phyloP scores from a whole-genome alignment of 2,113 vertebrate genomes.

The Rallus limicola region DNA sequence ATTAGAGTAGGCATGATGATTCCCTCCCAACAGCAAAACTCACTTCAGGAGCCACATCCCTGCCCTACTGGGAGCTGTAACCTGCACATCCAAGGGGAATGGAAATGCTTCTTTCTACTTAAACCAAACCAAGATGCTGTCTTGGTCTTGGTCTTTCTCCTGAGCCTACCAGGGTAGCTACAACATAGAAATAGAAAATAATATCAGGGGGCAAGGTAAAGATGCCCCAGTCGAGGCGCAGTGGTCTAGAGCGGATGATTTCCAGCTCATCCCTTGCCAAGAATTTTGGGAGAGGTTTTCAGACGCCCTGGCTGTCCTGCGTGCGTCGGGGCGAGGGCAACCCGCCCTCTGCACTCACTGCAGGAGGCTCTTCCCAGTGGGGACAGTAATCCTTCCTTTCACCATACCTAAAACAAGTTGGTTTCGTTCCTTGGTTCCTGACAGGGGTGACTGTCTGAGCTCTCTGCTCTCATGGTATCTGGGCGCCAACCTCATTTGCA shows the following conservation, averaged over 20 bases:
- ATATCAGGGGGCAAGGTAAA: not conserved
- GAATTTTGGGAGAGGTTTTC: not conserved
- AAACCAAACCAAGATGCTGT: not conserved
- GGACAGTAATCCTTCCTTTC: not conserved
- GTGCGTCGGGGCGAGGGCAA: accelerated
- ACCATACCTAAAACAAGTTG: not conserved
- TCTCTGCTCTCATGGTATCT: not conserved
- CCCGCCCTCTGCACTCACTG: not conserved
- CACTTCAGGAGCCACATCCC: not conserved
- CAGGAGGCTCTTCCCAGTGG: not conserved
- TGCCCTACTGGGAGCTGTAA: not conserved
- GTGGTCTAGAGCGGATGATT: not conserved
- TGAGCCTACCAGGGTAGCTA: not conserved
- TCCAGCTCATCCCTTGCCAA: not conserved
- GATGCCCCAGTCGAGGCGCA: not conserved
- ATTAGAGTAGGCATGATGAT: not conserved
- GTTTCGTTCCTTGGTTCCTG: not conserved
- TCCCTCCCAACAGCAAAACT: not conserved
- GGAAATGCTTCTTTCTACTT: not conserved
- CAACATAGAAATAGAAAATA: not conserved
- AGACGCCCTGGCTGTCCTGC: accelerated
- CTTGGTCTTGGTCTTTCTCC: not conserved
- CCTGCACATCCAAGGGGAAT: too few species aligned
- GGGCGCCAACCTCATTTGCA: not conserved
- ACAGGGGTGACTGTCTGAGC: not conserved